phyloP scores from a whole-genome alignment of 2,113 vertebrate species.

The Lepisosteus osseus region DNA sequence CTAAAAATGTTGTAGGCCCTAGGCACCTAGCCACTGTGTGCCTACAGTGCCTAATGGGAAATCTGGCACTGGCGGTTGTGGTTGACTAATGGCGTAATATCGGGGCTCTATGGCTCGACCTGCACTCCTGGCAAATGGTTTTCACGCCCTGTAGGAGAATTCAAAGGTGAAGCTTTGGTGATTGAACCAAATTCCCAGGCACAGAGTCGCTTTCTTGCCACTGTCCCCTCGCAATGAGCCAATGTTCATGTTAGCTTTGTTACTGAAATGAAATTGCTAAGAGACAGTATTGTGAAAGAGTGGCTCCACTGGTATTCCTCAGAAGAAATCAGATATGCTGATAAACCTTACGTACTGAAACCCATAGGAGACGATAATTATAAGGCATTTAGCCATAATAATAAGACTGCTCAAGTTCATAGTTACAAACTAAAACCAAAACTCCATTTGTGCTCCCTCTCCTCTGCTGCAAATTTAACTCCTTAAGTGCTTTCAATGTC shows the following conservation, averaged over 20 bases:
- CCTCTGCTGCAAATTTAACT: too few species aligned
- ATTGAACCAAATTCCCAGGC: background rate
- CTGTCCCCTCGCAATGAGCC: background rate
- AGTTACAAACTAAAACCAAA: too few species aligned
- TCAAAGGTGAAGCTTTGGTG: background rate
- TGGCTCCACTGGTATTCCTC: background rate
- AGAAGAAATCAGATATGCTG: slow-evolving; percentile 1
- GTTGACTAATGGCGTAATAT: too few species aligned
- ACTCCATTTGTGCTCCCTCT: too few species aligned
- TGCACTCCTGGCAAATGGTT: too few species aligned
- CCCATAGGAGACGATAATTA: background rate
- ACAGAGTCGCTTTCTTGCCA: background rate
- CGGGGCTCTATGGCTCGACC: too few species aligned
- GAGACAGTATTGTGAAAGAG: background rate
- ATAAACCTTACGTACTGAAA: background rate
- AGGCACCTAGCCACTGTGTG: too few species aligned
- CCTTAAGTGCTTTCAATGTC: too few species aligned
- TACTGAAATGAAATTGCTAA: background rate
- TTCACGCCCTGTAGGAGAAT: too few species aligned
- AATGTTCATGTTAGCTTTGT: background rate
- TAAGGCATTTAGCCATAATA: background rate
- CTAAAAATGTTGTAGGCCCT: too few species aligned
- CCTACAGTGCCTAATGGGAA: too few species aligned
- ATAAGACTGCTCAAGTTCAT: background rate
- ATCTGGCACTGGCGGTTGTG: too few species aligned